phyloP scores from a whole-genome alignment of 2,113 vertebrate species.

The Tamias sibiricus region DNA sequence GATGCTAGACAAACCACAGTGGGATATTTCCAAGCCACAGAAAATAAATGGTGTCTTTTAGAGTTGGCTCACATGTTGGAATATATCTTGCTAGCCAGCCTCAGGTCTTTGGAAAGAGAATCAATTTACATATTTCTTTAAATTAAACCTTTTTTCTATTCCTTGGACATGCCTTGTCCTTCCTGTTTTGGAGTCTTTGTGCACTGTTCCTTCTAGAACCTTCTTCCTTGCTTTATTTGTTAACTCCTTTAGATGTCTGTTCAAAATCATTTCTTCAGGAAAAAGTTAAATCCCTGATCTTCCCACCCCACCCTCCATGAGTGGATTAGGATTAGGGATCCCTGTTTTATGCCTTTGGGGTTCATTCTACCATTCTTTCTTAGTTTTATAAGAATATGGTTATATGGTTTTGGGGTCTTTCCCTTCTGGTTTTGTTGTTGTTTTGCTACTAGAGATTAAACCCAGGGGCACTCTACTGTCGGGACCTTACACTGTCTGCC shows the following conservation, averaged over 20 bases:
- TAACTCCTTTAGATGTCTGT: not conserved
- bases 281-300: not conserved
- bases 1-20: not conserved
- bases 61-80: not conserved
- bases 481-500: too few species aligned
- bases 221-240: not conserved
- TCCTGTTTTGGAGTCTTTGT: not conserved
- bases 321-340: not conserved
- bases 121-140: conserved; percentile 11
- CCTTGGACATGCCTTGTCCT: not conserved
- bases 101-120: conserved; percentile 1
- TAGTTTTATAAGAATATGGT: not conserved
- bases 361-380: not conserved
- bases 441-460: too few species aligned
- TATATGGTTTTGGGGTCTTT: not conserved
- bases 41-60: conserved; percentile 38
- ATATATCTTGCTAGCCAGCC: not conserved
- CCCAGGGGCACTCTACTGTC: too few species aligned
- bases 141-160: not conserved
- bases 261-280: not conserved
- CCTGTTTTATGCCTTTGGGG: not conserved
- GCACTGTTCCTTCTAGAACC: not conserved
- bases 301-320: too few species aligned
- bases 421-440: not conserved
- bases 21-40: conserved; percentile 8